These are phyloP conservation scores for Sabellastarte sp. DNA, from an alignment of 2,888 invertebrate species.

Conservation along the genomic window DNA sequence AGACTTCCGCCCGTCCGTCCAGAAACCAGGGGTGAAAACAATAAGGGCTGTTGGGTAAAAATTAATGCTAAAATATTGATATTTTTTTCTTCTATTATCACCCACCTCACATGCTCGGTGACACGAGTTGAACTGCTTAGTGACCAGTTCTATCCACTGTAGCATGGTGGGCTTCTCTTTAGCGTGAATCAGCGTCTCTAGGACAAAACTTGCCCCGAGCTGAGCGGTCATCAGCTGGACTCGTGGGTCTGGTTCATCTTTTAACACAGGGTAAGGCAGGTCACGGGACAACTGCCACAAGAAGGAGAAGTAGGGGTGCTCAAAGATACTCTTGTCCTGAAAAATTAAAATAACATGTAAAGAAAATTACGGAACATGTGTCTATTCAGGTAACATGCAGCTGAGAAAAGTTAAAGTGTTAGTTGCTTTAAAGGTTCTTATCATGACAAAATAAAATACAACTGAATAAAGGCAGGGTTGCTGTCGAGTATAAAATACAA, in stretches of 20 bases:
- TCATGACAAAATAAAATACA: no score
- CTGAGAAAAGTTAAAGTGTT: no score
- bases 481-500: no score
- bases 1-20: no score
- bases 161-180: constrained; percentile 98
- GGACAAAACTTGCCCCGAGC: constrained; percentile 85
- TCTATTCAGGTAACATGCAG: no score
- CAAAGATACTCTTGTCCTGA: constrained; percentile 92
- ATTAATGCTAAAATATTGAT: no score
- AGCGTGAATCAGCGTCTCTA: constrained; percentile 94
- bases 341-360: no score
- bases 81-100: not conserved
- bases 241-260: constrained; percentile 68
- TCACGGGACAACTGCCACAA: constrained; percentile 96
- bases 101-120: constrained; percentile 63
- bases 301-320: constrained; percentile 93
- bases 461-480: no score
- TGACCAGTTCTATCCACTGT: constrained; percentile 91
- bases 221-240: constrained; percentile 72
- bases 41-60: no score
- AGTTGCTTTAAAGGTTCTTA: no score
- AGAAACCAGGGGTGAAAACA: no score
- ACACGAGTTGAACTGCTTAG: constrained; percentile 91
- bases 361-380: no score
- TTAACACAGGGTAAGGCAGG: constrained; percentile 79